phyloP scores from a whole-genome alignment of 2,113 vertebrate species.

The Xiphophorus hellerii region DNA sequence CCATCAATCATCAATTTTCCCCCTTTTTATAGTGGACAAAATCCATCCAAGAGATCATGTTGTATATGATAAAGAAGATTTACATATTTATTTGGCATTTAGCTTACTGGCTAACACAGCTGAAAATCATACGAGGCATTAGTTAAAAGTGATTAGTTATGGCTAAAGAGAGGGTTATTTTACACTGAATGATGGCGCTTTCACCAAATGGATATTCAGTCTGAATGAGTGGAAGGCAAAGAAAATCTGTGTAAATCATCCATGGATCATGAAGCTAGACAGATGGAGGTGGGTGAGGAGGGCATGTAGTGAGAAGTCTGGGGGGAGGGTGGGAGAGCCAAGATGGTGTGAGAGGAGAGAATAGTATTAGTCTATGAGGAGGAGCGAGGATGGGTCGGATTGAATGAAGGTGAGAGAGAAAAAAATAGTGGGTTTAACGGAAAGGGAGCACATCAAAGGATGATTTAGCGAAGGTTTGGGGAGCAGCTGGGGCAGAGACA shows the following conservation, averaged over 20 bases:
- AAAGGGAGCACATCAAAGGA: conserved; percentile 30
- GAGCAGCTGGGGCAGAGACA: conserved; percentile 23
- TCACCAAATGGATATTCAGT: conserved; percentile 5
- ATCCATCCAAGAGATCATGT: neutral
- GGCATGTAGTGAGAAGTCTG: conserved; percentile 7
- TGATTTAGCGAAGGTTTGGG: conserved; percentile 22
- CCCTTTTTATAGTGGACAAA: neutral
- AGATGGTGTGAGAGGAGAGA: conserved; percentile 19
- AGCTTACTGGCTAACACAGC: neutral
- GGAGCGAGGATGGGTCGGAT: conserved; percentile 20
- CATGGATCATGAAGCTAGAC: conserved; percentile 12
- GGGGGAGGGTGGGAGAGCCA: conserved; percentile 1
- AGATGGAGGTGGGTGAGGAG: conserved; percentile 15
- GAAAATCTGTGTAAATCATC: neutral
- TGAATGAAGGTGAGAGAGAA: conserved; percentile 36
- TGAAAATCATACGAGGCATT: neutral
- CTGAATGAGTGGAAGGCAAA: neutral
- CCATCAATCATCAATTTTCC: neutral
- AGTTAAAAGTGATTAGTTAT: neutral
- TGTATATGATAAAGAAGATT: neutral
- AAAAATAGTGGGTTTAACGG: conserved; percentile 7
- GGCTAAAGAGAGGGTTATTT: neutral
- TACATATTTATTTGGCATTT: neutral
- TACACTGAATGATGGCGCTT: neutral
- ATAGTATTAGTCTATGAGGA: conserved; percentile 27